These are phyloP conservation scores for Ophioninae sp. DNA, from an alignment of 2,888 invertebrate genomes.

Conservation along the genomic window DNA sequence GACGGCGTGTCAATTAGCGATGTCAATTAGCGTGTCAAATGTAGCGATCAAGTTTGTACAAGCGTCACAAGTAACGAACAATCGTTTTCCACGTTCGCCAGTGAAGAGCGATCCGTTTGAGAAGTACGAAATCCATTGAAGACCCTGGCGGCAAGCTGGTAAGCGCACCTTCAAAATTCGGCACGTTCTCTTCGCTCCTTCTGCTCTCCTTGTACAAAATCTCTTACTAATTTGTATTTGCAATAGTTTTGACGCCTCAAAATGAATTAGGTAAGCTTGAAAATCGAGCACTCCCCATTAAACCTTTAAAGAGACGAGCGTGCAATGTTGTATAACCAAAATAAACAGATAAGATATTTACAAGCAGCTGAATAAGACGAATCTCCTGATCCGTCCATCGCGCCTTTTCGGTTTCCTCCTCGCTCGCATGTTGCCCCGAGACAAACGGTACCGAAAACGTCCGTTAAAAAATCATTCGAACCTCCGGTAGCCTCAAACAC, in stretches of 20 bases:
- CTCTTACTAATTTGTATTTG: conserved; percentile 79
- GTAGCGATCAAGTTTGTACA: no score
- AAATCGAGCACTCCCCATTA: conserved; percentile 36
- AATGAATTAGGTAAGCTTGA: conserved; percentile 65
- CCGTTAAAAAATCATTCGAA: conserved; percentile 70
- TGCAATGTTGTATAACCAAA: conserved; percentile 14
- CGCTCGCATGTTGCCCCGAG: conserved; percentile 63
- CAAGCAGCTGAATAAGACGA: conserved; percentile 26
- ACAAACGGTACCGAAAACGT: conserved; percentile 66
- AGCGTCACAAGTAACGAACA: no score
- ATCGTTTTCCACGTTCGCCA: not conserved
- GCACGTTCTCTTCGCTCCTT: conserved; percentile 65
- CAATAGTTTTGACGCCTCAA: conserved; percentile 74
- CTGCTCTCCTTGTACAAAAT: conserved; percentile 75
- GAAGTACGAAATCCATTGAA: conserved; percentile 10
- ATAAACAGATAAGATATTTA: conserved; percentile 1
- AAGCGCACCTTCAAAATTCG: conserved; percentile 54
- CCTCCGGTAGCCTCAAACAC: conserved; percentile 26
- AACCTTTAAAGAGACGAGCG: conserved; percentile 44
- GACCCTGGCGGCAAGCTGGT: conserved; percentile 12
- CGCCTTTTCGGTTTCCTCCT: conserved; percentile 37
- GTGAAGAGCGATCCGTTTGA: conserved; percentile 4
- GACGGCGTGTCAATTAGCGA: no score
- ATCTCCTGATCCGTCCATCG: conserved; percentile 49
- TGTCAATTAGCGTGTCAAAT: no score